Conservation (phyloP, 2,888 invertebrate genomes). For the Ochropacha duplaris region DNA sequence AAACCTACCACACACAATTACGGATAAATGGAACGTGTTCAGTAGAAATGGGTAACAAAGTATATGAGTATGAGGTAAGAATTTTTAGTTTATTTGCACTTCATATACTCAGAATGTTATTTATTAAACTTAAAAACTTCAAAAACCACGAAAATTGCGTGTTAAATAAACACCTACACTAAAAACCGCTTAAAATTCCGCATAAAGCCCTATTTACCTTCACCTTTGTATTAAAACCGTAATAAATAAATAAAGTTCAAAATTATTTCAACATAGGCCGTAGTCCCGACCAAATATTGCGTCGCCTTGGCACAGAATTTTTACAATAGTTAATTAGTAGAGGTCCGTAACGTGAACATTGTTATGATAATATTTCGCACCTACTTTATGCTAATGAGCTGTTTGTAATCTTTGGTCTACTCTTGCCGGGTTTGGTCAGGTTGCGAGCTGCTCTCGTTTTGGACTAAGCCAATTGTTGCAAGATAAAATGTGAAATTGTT, state of each 20-base stretch:
- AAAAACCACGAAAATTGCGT: no score
- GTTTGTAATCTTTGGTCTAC: slow-evolving; percentile 1
- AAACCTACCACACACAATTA: no score
- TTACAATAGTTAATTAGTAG: slow-evolving; percentile 52
- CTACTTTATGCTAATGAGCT: slow-evolving; percentile 18
- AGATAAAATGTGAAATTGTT: no score
- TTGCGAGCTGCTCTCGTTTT: neutral
- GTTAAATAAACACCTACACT: no score
- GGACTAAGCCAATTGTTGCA: neutral
- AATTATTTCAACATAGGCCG: slow-evolving; percentile 27
- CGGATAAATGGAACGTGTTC: no score
- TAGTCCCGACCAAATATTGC: slow-evolving; percentile 16
- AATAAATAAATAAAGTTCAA: slow-evolving; percentile 10
- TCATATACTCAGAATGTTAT: no score
- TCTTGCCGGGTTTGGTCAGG: neutral
- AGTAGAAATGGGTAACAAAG: no score
- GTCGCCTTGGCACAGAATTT: slow-evolving; percentile 56
- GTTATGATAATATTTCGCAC: slow-evolving; percentile 32
- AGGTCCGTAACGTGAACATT: slow-evolving; percentile 28
- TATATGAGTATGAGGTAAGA: no score
- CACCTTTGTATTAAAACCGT: slow-evolving; percentile 14
- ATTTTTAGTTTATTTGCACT: no score
- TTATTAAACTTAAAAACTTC: no score
- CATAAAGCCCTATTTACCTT: neutral
- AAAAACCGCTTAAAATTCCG: neutral